Conservation (phyloP, 1,140 invertebrate species). For the Meloidogyne floridensis region DNA sequence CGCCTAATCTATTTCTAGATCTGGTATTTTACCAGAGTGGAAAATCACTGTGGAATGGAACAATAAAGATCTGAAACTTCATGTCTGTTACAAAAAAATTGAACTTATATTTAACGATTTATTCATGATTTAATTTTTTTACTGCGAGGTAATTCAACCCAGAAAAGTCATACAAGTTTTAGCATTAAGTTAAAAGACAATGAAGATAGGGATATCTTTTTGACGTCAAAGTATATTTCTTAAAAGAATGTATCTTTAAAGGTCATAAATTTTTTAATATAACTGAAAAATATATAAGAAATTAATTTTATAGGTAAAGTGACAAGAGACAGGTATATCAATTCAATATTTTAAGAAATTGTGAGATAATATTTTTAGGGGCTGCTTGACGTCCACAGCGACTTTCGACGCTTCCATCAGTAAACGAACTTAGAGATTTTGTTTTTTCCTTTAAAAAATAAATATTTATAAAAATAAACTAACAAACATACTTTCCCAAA, state of each 20-base stretch:
- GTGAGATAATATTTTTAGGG: constrained; percentile 4
- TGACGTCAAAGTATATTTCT: neutral
- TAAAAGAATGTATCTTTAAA: neutral
- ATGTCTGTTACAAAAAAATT: too few species aligned
- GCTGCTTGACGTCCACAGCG: neutral
- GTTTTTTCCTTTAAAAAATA: constrained; percentile 13
- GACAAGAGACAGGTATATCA: neutral
- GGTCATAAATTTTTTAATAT: neutral
- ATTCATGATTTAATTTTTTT: too few species aligned
- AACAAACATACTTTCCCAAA: constrained; percentile 75
- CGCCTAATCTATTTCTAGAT: too few species aligned
- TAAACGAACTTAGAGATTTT: neutral
- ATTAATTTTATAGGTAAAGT: neutral
- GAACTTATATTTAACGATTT: too few species aligned
- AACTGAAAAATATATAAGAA: neutral
- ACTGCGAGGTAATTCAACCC: too few species aligned
- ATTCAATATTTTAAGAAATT: constrained; percentile 9
- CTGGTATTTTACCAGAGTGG: too few species aligned
- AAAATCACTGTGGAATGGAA: too few species aligned
- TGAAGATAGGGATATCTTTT: too few species aligned
- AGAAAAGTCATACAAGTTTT: too few species aligned
- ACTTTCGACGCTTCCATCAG: neutral
- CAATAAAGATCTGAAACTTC: too few species aligned
- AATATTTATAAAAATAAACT: neutral
- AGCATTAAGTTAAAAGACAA: too few species aligned